Percentiles rank a stretch among this genome's conserved stretches.
Evolutionary conservation across 2,888 invertebrate genomes (phyloP).

Genomic region (Xylota sylvarum): DNA sequence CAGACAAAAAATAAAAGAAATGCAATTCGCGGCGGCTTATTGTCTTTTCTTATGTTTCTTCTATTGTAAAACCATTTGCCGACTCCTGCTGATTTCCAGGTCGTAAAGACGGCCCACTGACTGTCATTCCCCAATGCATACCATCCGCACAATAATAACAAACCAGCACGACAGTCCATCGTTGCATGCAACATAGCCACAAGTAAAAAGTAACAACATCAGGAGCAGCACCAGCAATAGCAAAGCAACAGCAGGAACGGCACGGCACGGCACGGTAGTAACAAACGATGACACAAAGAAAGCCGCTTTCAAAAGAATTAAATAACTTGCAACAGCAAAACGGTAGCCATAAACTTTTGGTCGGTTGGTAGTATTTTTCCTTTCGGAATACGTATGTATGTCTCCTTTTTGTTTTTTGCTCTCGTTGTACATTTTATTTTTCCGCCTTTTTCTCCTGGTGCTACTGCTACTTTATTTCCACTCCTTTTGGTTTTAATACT

Average conservation of each 20-base stretch:
- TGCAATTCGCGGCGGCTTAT: slow-evolving; percentile 48
- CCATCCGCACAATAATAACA: slow-evolving; percentile 30
- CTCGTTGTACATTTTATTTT: slow-evolving; percentile 63
- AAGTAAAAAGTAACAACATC: slow-evolving; percentile 15
- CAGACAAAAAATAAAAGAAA: slow-evolving; percentile 1
- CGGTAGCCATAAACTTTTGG: slow-evolving; percentile 76
- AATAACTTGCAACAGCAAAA: slow-evolving; percentile 77
- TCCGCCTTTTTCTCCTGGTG: slow-evolving; percentile 53
- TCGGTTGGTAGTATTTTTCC: slow-evolving; percentile 57
- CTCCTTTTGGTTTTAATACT: slow-evolving; percentile 67
- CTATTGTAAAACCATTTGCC: slow-evolving; percentile 64
- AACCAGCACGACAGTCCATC: slow-evolving; percentile 47
- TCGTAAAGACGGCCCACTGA: slow-evolving; percentile 76
- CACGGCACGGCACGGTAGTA: slow-evolving; percentile 68
- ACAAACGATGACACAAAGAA: slow-evolving; percentile 76
- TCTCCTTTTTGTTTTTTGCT: slow-evolving; percentile 33
- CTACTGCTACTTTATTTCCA: slow-evolving; percentile 47
- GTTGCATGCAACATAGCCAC: slow-evolving; percentile 65
- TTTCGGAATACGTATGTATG: slow-evolving; percentile 7
- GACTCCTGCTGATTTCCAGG: slow-evolving; percentile 73
- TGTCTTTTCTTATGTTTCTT: slow-evolving; percentile 47
- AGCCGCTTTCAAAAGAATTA: slow-evolving; percentile 76
- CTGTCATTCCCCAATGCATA: slow-evolving; percentile 61
- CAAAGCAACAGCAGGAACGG: slow-evolving; percentile 55
- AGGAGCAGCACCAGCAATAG: slow-evolving; percentile 38